Percentiles rank a stretch among this genome's conserved stretches.
Evolutionary conservation across 2,797 vertebrate species (phyloP).

Genomic region (Leuciscus waleckii): DNA sequence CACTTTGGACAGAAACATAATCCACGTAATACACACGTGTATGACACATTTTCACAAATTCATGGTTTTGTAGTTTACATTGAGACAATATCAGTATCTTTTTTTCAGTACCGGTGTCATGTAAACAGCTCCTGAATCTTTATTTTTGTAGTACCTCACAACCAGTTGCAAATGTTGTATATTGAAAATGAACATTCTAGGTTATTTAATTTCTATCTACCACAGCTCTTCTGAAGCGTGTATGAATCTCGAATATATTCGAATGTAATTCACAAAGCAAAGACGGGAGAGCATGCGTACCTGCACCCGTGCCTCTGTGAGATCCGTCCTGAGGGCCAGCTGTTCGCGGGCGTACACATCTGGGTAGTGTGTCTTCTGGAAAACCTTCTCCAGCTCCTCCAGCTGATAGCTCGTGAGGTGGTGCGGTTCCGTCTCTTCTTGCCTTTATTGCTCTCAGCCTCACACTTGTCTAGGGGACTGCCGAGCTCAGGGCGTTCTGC

Average conservation of each 20-base stretch:
- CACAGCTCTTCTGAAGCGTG: neutral
- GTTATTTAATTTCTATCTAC: neutral
- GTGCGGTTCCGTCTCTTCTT: constrained; percentile 97
- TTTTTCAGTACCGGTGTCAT: neutral
- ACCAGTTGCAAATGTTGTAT: neutral
- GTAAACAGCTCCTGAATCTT: neutral
- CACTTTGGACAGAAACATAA: neutral
- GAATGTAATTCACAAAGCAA: neutral
- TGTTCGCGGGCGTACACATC: constrained; percentile 97
- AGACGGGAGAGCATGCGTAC: constrained; percentile 54
- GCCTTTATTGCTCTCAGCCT: constrained; percentile 96
- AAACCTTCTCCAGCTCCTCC: constrained; percentile 98
- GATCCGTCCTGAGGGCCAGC: constrained; percentile 96
- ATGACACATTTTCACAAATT: neutral
- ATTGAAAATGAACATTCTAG: neutral
- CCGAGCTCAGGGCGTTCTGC: constrained; percentile 86
- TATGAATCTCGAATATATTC: neutral
- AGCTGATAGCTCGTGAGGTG: constrained; percentile 97
- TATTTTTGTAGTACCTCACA: neutral
- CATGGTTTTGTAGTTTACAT: too few relatives aligned
- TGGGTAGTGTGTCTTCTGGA: constrained; percentile 99
- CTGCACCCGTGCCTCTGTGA: constrained; percentile 97
- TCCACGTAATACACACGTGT: too few relatives aligned
- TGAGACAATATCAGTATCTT: neutral
- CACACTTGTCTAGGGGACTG: constrained; percentile 88